Percentiles rank a stretch among this genome's conserved stretches.
phyloP scores from a whole-genome alignment of 2,797 vertebrate species.

The Malurus leucopterus region DNA sequence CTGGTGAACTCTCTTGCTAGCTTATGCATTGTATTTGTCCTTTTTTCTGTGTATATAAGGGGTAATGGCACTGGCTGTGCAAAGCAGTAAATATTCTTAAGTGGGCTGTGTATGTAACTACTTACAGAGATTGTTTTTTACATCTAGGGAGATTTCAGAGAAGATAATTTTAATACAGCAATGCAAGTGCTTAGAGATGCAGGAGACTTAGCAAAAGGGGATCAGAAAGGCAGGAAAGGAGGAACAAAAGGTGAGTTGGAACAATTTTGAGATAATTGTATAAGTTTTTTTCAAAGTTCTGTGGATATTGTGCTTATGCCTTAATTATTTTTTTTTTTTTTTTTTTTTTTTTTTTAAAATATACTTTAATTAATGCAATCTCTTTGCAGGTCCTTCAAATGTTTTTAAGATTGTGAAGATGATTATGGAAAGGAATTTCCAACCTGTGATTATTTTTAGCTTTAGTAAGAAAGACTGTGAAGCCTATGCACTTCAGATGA shows the following conservation, averaged over 20 bases:
- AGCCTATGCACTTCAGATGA: slow-evolving; percentile 95
- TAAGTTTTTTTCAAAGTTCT: neutral
- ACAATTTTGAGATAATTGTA: neutral
- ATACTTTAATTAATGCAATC: neutral
- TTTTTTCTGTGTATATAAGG: neutral
- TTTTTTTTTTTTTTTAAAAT: neutral
- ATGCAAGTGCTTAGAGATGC: slow-evolving; percentile 95
- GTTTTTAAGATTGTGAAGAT: slow-evolving; percentile 99
- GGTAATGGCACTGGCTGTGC: neutral
- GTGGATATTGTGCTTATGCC: neutral
- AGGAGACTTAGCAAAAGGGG: slow-evolving; percentile 89
- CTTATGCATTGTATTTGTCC: neutral
- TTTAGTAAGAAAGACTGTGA: slow-evolving; percentile 99
- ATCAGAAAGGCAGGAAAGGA: slow-evolving; percentile 90
- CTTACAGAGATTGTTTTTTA: neutral
- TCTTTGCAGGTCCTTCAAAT: slow-evolving; percentile 86
- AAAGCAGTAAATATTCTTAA: neutral
- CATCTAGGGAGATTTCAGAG: slow-evolving; percentile 92
- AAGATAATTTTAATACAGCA: slow-evolving; percentile 98
- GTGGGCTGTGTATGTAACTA: neutral
- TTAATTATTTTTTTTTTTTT: neutral
- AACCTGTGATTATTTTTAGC: slow-evolving; percentile 98
- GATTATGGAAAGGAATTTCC: slow-evolving; percentile 99
- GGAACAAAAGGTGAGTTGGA: slow-evolving; percentile 86
- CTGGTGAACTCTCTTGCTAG: neutral